Evolutionary conservation across 30 jellyfish, hydroid and myxozoan species (phyloP), one percentile per base, ranked within the genome.

Genomic region (Phacellophora camtschatica): DNA sequence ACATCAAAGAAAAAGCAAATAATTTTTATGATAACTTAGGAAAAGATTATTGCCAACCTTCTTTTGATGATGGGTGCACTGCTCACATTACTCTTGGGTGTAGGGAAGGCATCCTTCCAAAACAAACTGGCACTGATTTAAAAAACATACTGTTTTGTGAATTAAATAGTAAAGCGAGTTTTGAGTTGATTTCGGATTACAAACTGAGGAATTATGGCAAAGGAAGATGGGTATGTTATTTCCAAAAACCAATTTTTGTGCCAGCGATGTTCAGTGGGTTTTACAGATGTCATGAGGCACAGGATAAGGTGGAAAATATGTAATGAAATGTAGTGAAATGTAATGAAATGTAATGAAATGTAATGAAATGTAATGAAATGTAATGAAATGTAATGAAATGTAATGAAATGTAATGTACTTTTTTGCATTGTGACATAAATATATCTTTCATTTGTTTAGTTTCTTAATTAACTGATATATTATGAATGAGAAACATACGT

Each of bases 11-110:
- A 58, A 27, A 24, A 6, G 7, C 22, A 15, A 36, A 18, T 15
- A 58, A 20, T 23, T 58, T 58, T 58, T 8, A 15, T 22, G 37
- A n/a, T 0, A 29, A 37, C 15, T 59, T 71, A 28, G 51, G 51
- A 4, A 18, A n/a, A 24, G 45, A 29, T 0, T 46, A 12, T 46
- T 16, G 22, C 3, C 24, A 15, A 6, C 96, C 96, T 0, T 28
- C 79, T 19, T 66, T 58, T 74, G 73, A 30, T n/a, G 3, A 0
- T 34, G 94, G 96, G 29, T 86, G 96, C 53, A 75, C 93, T 19
- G 96, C 96, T 4, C 93, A 86, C 57, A 48, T 86, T 9, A 74
- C 96, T 5, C 19, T 86, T 34, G 96, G 96, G 5, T 53, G 79
- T 34, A 78, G 46, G 11, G 92, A 61, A 28, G 83, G 83, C n/a